These are phyloP conservation scores for Drosophila cyrtoloma DNA, from an alignment of 2,888 invertebrate genomes.

Conservation along the genomic window DNA sequence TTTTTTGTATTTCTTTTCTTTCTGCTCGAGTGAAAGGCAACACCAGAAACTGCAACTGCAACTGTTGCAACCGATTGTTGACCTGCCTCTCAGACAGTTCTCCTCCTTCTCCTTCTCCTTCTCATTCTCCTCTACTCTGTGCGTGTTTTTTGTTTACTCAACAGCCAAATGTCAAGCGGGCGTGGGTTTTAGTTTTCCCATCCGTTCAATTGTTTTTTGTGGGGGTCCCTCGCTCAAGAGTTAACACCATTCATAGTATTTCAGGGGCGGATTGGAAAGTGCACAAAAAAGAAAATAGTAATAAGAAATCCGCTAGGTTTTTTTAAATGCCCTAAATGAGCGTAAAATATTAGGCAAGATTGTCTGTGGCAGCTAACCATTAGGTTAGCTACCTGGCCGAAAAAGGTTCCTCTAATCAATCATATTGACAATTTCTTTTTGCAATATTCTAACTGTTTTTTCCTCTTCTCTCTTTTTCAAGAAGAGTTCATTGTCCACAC, in stretches of 20 bases:
- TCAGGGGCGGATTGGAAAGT: conserved; percentile 21
- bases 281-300: conserved; percentile 1
- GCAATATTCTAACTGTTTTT: conserved; percentile 25
- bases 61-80: conserved; percentile 54
- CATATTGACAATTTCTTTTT: conserved; percentile 54
- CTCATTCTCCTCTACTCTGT: conserved; percentile 1
- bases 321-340: conserved; percentile 74
- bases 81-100: conserved; percentile 51
- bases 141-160: conserved; percentile 62
- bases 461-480: neutral
- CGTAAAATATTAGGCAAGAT: conserved; percentile 79
- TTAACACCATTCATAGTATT: conserved; percentile 56
- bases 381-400: conserved; percentile 50
- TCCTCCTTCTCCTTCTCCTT: neutral
- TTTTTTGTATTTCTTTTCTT: conserved; percentile 19
- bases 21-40: conserved; percentile 67
- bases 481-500: conserved; percentile 23
- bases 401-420: conserved; percentile 60
- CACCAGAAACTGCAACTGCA: conserved; percentile 58
- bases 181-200: conserved; percentile 69
- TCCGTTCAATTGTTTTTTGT: conserved; percentile 65
- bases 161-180: conserved; percentile 80
- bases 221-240: conserved; percentile 56
- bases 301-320: conserved; percentile 58
- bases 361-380: conserved; percentile 34